Conservation (phyloP, 2,113 vertebrate genomes). For the Patagioenas fasciata region DNA sequence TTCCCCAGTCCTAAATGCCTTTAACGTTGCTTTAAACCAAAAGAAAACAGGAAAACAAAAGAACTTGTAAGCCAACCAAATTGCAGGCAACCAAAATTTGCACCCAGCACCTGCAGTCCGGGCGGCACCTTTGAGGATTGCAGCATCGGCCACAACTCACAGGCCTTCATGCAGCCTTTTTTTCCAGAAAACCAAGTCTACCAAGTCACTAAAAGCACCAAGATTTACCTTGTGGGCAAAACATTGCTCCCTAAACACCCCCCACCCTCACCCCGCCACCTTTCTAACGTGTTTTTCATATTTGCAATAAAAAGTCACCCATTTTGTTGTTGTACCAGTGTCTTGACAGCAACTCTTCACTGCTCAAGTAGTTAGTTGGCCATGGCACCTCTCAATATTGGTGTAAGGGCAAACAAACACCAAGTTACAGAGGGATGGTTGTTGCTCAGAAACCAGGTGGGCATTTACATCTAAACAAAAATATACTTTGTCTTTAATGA, state of each 20-base stretch:
- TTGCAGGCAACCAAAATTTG: not conserved
- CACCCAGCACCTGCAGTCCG: not conserved
- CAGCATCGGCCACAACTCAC: not conserved
- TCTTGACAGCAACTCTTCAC: not conserved
- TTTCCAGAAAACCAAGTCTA: not conserved
- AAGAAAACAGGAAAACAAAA: not conserved
- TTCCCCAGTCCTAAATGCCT: not conserved
- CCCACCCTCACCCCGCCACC: not conserved
- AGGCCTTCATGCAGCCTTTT: not conserved
- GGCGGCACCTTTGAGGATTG: rapidly evolving
- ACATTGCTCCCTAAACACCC: not conserved
- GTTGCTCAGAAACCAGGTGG: not conserved
- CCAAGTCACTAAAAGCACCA: not conserved
- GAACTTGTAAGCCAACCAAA: not conserved
- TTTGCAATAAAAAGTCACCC: not conserved
- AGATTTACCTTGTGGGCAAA: not conserved
- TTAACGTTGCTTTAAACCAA: not conserved
- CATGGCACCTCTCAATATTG: not conserved
- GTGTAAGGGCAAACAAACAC: not conserved
- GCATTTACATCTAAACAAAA: not conserved
- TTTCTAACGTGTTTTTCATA: rapidly evolving
- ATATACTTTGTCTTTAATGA: not conserved
- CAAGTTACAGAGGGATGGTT: not conserved
- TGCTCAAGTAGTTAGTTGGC: not conserved
- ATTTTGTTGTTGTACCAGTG: not conserved